A percentile compares a stretch with the other conserved stretches of the same genome.
These are phyloP conservation scores for Montipora cactus DNA, from an alignment of 64 coral and sea anemone species.

Conservation along the genomic window DNA sequence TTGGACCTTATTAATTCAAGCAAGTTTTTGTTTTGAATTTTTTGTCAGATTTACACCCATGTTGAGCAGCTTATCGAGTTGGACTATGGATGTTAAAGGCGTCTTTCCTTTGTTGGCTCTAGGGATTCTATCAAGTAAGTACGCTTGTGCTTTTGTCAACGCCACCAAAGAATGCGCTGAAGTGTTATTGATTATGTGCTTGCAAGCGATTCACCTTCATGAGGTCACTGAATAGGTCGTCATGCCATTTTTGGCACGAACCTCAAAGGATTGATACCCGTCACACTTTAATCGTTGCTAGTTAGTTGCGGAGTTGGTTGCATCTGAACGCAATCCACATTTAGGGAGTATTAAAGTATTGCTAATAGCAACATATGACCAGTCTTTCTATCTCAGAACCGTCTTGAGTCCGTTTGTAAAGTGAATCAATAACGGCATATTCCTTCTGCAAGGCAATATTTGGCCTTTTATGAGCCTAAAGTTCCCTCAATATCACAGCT, in stretches of 20 bases:
- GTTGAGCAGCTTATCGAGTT: background rate
- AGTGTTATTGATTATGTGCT: background rate
- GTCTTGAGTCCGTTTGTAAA: no score
- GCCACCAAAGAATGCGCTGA: background rate
- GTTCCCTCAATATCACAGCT: no score
- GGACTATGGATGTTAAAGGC: background rate
- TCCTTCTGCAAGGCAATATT: no score
- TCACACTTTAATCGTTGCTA: background rate
- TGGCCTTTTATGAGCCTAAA: no score
- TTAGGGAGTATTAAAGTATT: no score
- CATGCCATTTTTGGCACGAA: background rate
- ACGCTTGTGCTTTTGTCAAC: background rate
- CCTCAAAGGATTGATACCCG: background rate
- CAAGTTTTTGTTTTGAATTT: background rate
- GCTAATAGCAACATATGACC: no score
- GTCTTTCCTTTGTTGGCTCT: background rate
- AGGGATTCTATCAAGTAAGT: slow-evolving; percentile 1
- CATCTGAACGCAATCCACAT: no score
- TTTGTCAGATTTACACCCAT: background rate
- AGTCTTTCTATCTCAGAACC: no score
- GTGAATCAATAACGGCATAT: no score
- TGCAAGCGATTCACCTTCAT: background rate
- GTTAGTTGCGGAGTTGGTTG: no score
- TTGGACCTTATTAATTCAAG: background rate
- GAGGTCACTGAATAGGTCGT: background rate